phyloP scores from a whole-genome alignment of 2,113 vertebrate genomes.

The Alligator sinensis region DNA sequence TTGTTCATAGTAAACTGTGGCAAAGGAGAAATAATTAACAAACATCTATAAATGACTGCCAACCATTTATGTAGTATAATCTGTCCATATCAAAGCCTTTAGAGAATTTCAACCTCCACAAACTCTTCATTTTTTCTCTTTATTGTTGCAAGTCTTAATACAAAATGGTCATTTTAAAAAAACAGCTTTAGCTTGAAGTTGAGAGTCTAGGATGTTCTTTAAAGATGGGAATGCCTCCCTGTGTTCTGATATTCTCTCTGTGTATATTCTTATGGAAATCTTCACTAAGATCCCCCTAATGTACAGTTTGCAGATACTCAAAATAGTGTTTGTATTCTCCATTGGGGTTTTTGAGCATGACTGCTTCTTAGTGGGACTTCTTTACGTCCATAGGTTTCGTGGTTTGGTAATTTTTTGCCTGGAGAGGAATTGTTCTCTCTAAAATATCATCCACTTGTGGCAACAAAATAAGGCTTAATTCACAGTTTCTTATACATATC shows the following conservation, averaged over 20 bases:
- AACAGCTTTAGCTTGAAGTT: background rate
- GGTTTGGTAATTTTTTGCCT: background rate
- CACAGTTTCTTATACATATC: background rate
- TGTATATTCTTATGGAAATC: background rate
- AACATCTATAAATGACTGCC: background rate
- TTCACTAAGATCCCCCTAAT: background rate
- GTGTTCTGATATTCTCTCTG: background rate
- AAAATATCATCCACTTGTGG: background rate
- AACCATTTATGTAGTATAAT: background rate
- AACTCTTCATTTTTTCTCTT: background rate
- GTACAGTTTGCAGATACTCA: background rate
- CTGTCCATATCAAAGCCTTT: background rate
- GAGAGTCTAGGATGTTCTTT: background rate
- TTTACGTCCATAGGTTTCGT: background rate
- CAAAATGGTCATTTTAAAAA: background rate
- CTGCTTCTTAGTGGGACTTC: background rate
- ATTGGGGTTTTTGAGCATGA: background rate
- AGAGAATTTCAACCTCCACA: background rate
- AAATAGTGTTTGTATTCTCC: background rate
- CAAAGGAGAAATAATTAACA: background rate
- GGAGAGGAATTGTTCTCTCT: background rate
- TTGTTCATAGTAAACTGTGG: background rate
- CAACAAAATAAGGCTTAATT: background rate
- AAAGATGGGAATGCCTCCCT: background rate
- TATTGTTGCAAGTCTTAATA: background rate